A percentile compares a stretch with the other conserved stretches of the same genome.
Conservation (phyloP, 2,113 vertebrate genomes). For the Pionites leucogaster region DNA sequence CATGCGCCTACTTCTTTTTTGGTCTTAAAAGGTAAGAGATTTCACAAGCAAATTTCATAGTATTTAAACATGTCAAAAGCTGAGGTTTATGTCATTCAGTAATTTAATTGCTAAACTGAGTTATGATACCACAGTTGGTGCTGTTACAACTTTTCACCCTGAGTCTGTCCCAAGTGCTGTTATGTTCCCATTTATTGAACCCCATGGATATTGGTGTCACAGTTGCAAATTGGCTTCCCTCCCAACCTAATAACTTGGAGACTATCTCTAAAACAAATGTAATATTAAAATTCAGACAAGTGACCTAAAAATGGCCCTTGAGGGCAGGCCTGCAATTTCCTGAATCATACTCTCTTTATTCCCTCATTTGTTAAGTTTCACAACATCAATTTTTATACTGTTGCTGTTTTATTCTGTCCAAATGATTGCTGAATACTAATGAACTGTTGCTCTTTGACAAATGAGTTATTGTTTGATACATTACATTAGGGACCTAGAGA, state of each 20-base stretch:
- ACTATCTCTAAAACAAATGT: slow-evolving; percentile 72
- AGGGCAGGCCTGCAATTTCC: slow-evolving; percentile 74
- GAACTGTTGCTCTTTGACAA: slow-evolving; percentile 76
- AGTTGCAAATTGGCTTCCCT: slow-evolving; percentile 71
- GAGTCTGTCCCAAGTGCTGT: slow-evolving; percentile 35
- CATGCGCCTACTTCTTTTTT: not conserved
- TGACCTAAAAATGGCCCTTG: slow-evolving; percentile 75
- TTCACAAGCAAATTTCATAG: not conserved
- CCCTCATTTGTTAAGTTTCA: slow-evolving; percentile 77
- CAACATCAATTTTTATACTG: slow-evolving; percentile 78
- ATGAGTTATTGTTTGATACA: slow-evolving; percentile 81
- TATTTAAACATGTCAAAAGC: not conserved
- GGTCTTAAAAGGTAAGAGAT: not conserved
- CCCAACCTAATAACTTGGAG: slow-evolving; percentile 67
- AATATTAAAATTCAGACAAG: slow-evolving; percentile 79
- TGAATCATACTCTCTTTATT: slow-evolving; percentile 70
- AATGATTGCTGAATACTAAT: slow-evolving; percentile 77
- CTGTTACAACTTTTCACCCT: slow-evolving; percentile 16
- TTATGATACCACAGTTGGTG: not conserved
- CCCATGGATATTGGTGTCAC: slow-evolving; percentile 64
- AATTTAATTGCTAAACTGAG: slow-evolving; percentile 38
- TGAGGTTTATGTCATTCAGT: not conserved
- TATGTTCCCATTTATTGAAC: slow-evolving; percentile 72
- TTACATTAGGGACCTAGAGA: slow-evolving; percentile 73
- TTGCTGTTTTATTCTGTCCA: slow-evolving; percentile 72